Percentiles rank a stretch among this genome's conserved stretches.
Evolutionary conservation across 2,888 invertebrate genomes (phyloP).

Genomic region (Lasioglossum oenotherae): DNA sequence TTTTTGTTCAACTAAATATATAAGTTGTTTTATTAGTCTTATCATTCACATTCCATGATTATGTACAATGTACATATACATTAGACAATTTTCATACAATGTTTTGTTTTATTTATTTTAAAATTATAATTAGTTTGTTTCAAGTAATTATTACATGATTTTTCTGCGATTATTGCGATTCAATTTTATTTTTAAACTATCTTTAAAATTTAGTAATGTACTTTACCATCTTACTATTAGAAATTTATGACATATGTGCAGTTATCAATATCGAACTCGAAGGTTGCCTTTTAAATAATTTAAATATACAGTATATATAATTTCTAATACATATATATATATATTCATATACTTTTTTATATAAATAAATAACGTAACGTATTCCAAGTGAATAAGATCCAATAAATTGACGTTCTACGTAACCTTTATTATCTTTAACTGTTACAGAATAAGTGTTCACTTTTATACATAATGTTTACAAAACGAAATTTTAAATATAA

Average conservation of each 20-base stretch:
- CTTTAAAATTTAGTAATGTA: background rate
- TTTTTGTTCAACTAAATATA: background rate
- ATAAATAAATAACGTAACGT: background rate
- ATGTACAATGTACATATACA: background rate
- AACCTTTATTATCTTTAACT: conserved; percentile 7
- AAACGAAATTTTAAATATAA: conserved; percentile 7
- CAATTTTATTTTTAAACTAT: background rate
- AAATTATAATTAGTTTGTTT: background rate
- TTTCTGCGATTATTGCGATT: background rate
- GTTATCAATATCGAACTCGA: background rate
- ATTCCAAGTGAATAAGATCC: background rate
- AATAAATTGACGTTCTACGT: conserved; percentile 12
- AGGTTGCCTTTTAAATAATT: background rate
- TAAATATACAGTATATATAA: background rate
- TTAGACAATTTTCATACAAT: background rate
- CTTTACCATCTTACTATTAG: background rate
- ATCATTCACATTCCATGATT: background rate
- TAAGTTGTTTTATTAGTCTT: background rate
- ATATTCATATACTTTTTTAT: background rate
- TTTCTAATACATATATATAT: background rate
- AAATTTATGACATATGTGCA: background rate
- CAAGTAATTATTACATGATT: background rate
- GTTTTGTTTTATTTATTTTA: background rate
- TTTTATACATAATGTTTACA: background rate
- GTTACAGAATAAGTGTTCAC: background rate